Evolutionary conservation across 2,797 vertebrate species (phyloP).

Genomic region (Philypnodon macrostomus): DNA sequence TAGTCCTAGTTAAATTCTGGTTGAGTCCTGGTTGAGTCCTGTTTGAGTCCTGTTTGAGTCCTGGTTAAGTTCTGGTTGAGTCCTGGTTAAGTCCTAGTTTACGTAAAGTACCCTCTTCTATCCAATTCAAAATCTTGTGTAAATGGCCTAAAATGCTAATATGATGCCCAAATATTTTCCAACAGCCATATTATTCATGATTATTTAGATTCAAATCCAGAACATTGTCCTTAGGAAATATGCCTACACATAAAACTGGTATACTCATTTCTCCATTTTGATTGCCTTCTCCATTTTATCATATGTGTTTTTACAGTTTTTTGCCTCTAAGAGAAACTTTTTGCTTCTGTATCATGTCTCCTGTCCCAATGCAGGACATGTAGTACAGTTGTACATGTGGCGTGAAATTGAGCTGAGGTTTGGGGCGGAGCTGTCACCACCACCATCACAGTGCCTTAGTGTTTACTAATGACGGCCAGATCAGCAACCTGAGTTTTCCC

Average conservation of each 20-base stretch:
- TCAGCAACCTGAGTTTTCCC: slow-evolving; percentile 49
- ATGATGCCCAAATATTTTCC: slow-evolving; percentile 71
- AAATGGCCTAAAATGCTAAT: slow-evolving; percentile 61
- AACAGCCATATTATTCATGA: slow-evolving; percentile 71
- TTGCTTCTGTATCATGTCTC: slow-evolving; percentile 37
- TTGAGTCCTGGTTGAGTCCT: no score
- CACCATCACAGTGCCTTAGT: slow-evolving; percentile 52
- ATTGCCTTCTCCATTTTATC: slow-evolving; percentile 49
- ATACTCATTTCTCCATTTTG: slow-evolving; percentile 54
- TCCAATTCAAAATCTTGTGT: no score
- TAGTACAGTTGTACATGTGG: slow-evolving; percentile 34
- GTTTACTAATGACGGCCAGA: slow-evolving; percentile 56
- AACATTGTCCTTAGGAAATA: slow-evolving; percentile 76
- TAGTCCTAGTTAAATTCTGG: no score
- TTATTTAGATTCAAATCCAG: slow-evolving; percentile 66
- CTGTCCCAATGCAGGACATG: slow-evolving; percentile 38
- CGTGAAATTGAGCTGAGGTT: slow-evolving; percentile 31
- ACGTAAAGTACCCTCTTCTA: no score
- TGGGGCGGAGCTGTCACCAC: slow-evolving; percentile 38
- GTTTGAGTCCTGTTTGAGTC: no score
- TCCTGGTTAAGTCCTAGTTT: no score
- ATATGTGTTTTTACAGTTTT: slow-evolving; percentile 36
- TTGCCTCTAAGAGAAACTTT: slow-evolving; percentile 48
- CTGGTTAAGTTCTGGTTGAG: no score
- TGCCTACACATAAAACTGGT: slow-evolving; percentile 56